Base-by-base conservation (phyloP, 2,113 vertebrate species). In the Tachycineta bicolor region DNA sequence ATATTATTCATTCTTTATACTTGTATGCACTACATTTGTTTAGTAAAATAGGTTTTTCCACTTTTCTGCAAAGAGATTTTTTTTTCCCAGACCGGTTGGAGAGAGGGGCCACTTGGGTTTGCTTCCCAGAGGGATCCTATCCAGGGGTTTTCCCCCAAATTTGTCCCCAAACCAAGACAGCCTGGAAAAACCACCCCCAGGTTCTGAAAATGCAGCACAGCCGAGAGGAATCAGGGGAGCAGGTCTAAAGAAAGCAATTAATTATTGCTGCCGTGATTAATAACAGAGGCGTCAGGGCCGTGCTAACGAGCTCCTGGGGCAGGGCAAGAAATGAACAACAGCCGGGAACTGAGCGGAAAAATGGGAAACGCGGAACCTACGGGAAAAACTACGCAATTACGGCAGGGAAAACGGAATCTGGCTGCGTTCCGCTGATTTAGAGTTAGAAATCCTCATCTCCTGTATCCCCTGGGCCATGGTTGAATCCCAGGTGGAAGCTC, bases 391-490 rank as follows among this genome's bases (percentile, higher is more conserved):
- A 53, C 10, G 24, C 1, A 37, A n/a, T 56, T 33, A 16, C 0
- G 11, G 68, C 50, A 74, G 33, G 34, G 56, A 58, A 31, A 5
- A 25, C 10, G 7, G 71, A 83, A 43, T 6, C 9, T 20, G 79
- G 43, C 56, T n/a, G 43, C 5, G 18, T 18, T 39, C 37, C 7
- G 13, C 5, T 33, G 33, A 14, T 37, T 43, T 41, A 1, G 33
- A 34, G 43, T 26, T 26, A 23, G 18, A 71, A 86, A 39, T 50
- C 31, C 5, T 37, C 22, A 2, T 4, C 25, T 74, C 5, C 1
- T 6, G 2, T 2, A 3, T 9, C 10, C 19, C 34, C 14, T 4
- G 22, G 1, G 24, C 17, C 7, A 1, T 6, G 46, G 5, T 7
- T 23, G 14, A 70, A 63, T 14, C 33, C n/a, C 75, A 49, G 29